Percentiles rank a stretch among this genome's conserved stretches.
Conservation (phyloP, 2,797 vertebrate genomes). For the Protosalanx chinensis region DNA sequence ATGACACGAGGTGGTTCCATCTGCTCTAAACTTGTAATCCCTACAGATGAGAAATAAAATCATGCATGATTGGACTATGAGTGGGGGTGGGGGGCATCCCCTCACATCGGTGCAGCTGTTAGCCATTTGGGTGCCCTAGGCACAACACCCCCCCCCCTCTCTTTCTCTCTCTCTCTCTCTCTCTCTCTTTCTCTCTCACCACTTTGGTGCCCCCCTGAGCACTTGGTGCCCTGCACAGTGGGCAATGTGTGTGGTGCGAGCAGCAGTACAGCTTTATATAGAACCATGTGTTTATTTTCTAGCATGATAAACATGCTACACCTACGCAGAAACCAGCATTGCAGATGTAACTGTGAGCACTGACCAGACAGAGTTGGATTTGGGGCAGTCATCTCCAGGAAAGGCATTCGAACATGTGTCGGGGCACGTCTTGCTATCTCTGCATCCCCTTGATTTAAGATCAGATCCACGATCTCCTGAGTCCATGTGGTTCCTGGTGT, state of each 20-base stretch:
- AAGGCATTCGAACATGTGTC: constrained; percentile 37
- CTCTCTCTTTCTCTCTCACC: too few relatives aligned
- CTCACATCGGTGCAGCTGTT: too few relatives aligned
- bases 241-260: too few relatives aligned
- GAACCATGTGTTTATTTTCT: background rate
- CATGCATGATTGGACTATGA: constrained; percentile 12
- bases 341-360: background rate
- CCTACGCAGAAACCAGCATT: background rate
- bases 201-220: too few relatives aligned
- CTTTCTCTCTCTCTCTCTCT: too few relatives aligned
- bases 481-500: constrained; percentile 40
- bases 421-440: constrained; percentile 33
- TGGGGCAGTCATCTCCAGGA: constrained; percentile 35
- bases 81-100: background rate
- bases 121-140: too few relatives aligned
- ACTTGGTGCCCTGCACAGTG: too few relatives aligned
- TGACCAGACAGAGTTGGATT: constrained; percentile 28
- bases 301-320: background rate
- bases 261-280: background rate
- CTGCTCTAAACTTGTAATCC: constrained; percentile 31
- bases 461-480: constrained; percentile 45
- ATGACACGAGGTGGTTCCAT: constrained; percentile 68
- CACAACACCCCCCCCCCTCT: too few relatives aligned
- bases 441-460: constrained; percentile 30
- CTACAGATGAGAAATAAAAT: constrained; percentile 37